Conservation (phyloP, 2,888 invertebrate species). For the Platycnemis pennipes region DNA sequence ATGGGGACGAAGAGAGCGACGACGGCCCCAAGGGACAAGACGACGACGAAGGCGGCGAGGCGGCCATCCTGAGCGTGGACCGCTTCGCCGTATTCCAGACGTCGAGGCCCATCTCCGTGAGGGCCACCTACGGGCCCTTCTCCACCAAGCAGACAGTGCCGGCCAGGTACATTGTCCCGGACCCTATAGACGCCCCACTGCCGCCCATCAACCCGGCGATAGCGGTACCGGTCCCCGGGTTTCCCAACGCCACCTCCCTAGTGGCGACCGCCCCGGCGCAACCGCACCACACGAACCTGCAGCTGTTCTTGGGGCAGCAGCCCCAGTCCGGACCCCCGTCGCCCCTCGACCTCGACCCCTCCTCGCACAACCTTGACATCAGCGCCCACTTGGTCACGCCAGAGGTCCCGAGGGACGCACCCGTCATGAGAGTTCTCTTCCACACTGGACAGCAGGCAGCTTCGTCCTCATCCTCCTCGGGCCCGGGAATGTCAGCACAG, state of each 20-base stretch:
- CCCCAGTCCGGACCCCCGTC: slow-evolving; percentile 79
- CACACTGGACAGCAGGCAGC: slow-evolving; percentile 87
- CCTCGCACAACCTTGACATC: slow-evolving; percentile 91
- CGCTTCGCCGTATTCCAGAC: slow-evolving; percentile 96
- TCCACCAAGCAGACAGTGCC: slow-evolving; percentile 97
- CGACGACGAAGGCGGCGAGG: slow-evolving; percentile 79
- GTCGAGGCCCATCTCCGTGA: slow-evolving; percentile 93
- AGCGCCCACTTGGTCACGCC: slow-evolving; percentile 95
- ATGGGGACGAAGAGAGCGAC: slow-evolving; percentile 10
- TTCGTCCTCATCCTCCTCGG: slow-evolving; percentile 80
- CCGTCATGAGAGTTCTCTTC: slow-evolving; percentile 94
- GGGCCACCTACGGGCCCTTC: slow-evolving; percentile 96
- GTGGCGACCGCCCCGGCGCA: slow-evolving; percentile 62
- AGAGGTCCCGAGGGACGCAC: slow-evolving; percentile 92
- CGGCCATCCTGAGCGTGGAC: slow-evolving; percentile 90
- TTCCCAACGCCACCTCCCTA: slow-evolving; percentile 73
- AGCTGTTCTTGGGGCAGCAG: slow-evolving; percentile 58
- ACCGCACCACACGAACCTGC: slow-evolving; percentile 50
- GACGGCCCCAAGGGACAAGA: slow-evolving; percentile 76
- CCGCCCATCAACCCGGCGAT: slow-evolving; percentile 76
- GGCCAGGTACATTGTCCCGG: slow-evolving; percentile 92
- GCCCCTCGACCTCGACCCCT: slow-evolving; percentile 82
- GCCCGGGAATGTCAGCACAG: neutral
- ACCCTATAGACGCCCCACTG: slow-evolving; percentile 83
- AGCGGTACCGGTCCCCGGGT: slow-evolving; percentile 71